Evolutionary conservation across 2,888 invertebrate species (phyloP).

Genomic region (Siphonodentalium dalli): DNA sequence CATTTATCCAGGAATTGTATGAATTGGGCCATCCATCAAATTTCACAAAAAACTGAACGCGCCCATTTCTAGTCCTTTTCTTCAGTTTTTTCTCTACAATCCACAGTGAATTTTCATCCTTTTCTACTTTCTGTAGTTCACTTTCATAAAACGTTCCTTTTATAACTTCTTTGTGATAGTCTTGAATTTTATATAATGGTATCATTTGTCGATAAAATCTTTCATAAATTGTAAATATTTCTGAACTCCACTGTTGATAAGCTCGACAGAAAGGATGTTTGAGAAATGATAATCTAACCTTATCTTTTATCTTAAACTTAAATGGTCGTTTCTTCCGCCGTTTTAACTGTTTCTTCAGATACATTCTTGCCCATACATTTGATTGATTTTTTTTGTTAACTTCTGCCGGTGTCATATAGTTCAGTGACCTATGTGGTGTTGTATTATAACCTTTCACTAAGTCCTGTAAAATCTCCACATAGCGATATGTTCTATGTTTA

Average conservation of each 20-base stretch:
- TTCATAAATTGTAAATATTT: slow-evolving; percentile 18
- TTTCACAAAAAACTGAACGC: slow-evolving; percentile 11
- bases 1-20: slow-evolving; percentile 18
- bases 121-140: slow-evolving; percentile 24
- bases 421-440: slow-evolving; percentile 18
- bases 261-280: slow-evolving; percentile 14
- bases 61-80: slow-evolving; percentile 10
- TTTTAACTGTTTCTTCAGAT: slow-evolving; percentile 6
- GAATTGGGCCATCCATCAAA: slow-evolving; percentile 15
- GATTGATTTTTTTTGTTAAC: slow-evolving; percentile 15
- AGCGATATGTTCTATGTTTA: slow-evolving; percentile 12
- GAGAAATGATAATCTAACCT: slow-evolving; percentile 15
- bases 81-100: slow-evolving; percentile 16
- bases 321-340: slow-evolving; percentile 6
- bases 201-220: slow-evolving; percentile 15
- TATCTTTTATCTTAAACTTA: slow-evolving; percentile 11
- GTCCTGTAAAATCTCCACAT: slow-evolving; percentile 7
- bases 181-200: slow-evolving; percentile 17
- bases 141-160: slow-evolving; percentile 15
- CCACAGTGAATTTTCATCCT: slow-evolving; percentile 26
- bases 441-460: slow-evolving; percentile 11
- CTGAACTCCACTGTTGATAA: slow-evolving; percentile 19
- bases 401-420: slow-evolving; percentile 12
- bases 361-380: slow-evolving; percentile 19
- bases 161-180: slow-evolving; percentile 14